Conservation (phyloP, 2,113 vertebrate genomes). For the Nymphicus hollandicus region DNA sequence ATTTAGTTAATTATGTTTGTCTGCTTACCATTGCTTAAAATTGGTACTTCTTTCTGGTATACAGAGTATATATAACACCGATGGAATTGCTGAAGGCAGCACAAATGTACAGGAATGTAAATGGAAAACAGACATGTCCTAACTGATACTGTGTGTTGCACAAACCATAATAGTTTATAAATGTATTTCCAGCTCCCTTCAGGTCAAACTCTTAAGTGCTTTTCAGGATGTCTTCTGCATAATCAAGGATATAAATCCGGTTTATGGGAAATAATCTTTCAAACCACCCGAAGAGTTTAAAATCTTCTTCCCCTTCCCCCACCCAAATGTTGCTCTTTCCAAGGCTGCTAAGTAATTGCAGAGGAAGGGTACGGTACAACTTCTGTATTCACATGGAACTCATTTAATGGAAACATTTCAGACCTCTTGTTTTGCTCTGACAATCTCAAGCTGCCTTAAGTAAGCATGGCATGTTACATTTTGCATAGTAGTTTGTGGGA, state of each 20-base stretch:
- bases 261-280: constrained; percentile 43
- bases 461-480: constrained; percentile 5
- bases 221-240: constrained; percentile 34
- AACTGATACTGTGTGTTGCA: constrained; percentile 7
- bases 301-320: neutral
- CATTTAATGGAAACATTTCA: constrained; percentile 16
- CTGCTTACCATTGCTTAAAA: neutral
- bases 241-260: constrained; percentile 35
- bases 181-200: constrained; percentile 36
- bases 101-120: constrained; percentile 39
- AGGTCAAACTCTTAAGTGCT: constrained; percentile 34
- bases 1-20: neutral
- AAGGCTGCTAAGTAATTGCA: neutral
- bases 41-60: neutral
- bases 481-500: constrained; percentile 21
- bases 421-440: constrained; percentile 9
- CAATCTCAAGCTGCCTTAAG: constrained; percentile 26
- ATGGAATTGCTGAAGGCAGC: constrained; percentile 35
- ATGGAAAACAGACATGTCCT: constrained; percentile 42
- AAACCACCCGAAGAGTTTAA: neutral
- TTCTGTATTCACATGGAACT: constrained; percentile 35
- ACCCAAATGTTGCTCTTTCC: neutral
- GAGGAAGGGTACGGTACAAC: neutral
- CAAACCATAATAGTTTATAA: neutral
- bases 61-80: neutral